Evolutionary conservation across 2,888 invertebrate species (phyloP), one percentile per base, ranked within the genome.

Genomic region (Polietes domitor): DNA sequence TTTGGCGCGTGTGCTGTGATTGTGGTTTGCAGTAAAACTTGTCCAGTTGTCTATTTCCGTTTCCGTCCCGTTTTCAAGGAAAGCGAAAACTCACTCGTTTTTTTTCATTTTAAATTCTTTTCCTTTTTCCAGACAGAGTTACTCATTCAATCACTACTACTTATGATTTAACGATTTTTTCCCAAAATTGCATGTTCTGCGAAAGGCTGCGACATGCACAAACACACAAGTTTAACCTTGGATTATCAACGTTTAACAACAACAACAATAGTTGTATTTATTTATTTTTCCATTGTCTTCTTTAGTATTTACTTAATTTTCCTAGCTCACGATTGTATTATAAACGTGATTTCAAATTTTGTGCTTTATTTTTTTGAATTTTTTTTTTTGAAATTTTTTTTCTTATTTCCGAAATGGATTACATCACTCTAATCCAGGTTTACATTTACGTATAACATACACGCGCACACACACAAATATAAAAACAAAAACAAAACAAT

Each of bases 241-340:
- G 80, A 84, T 81, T 80, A 72, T 41, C 75, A 80, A 50, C 77
- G 50, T 63, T 71, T 15, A 70, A 68, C 55, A 37, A 61, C 53
- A 26, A 70, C 3, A 74, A 53, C 24, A 47, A 80, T 7, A 63
- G 53, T 74, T 80, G 78, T 84, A 84, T 78, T 81, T 81, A 81
- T 78, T 83, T 80, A 19, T 72, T 80, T 68, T 84, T 84, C 78
- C 84, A 84, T 76, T 81, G 72, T 84, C 80, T 21, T 58, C 50
- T 26, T 72, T 81, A 81, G 80, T 81, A 78, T 84, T 81, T 83
- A 83, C 32, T 80, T 78, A 53, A 71, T 80, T 84, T 78, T 68
- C 41, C 24, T 81, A 78, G 47, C 55, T 83, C 81, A 84, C 80
- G 80, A 84, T 84, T 84, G 84, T 84, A 81, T 84, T 81, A 84